Percentiles rank a stretch among this genome's conserved stretches.
Conservation (phyloP, 2,797 vertebrate genomes). For the Paratrypauchen microcephalus region DNA sequence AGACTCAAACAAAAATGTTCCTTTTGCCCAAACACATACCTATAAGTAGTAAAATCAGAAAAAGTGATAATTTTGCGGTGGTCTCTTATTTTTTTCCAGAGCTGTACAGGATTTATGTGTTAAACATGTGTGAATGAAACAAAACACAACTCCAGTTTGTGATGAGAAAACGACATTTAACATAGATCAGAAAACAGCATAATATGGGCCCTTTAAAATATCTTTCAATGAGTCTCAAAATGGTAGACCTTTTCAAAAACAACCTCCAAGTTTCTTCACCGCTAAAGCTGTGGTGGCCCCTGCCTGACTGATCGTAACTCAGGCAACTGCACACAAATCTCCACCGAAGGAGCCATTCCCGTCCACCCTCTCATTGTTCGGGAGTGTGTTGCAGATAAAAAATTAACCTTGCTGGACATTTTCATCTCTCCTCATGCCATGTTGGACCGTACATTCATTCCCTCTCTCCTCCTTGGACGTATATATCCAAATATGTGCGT, state of each 20-base stretch:
- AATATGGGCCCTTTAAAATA: background rate
- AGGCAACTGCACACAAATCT: background rate
- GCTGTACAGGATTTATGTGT: too few relatives aligned
- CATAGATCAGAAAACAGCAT: too few relatives aligned
- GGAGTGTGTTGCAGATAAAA: background rate
- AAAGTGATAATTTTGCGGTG: too few relatives aligned
- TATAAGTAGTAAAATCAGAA: too few relatives aligned
- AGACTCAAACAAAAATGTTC: too few relatives aligned
- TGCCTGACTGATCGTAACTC: background rate
- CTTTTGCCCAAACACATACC: too few relatives aligned
- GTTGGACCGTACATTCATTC: background rate
- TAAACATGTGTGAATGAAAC: too few relatives aligned
- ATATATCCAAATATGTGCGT: constrained; percentile 9
- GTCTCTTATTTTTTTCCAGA: too few relatives aligned
- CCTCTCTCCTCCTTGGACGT: background rate
- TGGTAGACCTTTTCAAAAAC: background rate
- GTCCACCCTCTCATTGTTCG: constrained; percentile 1
- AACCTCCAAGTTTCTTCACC: background rate
- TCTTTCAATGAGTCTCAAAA: background rate
- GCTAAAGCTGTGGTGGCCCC: background rate
- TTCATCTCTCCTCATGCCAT: background rate
- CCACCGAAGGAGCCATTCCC: background rate
- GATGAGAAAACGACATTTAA: too few relatives aligned
- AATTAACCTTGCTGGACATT: constrained; percentile 1
- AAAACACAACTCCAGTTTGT: too few relatives aligned